Conservation (phyloP, 2,797 vertebrate genomes). For the Vireo griseus region DNA sequence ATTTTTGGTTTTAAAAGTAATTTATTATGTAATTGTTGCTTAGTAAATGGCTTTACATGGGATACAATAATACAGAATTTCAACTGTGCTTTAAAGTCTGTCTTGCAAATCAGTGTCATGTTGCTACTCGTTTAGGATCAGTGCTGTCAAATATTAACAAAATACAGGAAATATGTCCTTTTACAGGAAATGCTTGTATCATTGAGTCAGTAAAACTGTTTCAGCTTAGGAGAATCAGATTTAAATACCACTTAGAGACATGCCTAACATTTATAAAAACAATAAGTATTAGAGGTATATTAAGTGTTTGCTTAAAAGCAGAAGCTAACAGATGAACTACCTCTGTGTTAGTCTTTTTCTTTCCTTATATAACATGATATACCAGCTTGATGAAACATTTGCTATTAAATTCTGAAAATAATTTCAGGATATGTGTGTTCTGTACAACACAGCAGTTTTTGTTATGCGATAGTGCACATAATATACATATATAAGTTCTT, state of each 20-base stretch:
- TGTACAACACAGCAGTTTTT: background rate
- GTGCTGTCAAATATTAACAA: conserved; percentile 21
- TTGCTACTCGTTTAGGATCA: background rate
- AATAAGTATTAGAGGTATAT: background rate
- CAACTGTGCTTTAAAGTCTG: background rate
- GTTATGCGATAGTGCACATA: background rate
- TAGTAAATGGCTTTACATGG: background rate
- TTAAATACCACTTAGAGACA: conserved; percentile 2
- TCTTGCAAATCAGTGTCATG: conserved; percentile 12
- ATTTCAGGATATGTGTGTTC: background rate
- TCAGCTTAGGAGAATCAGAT: conserved; percentile 29
- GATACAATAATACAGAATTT: background rate
- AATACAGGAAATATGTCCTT: conserved; percentile 47
- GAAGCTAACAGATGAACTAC: background rate
- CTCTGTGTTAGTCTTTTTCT: background rate
- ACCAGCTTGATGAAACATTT: background rate
- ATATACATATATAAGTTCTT: background rate
- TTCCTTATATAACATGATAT: background rate
- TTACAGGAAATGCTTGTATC: conserved; percentile 51
- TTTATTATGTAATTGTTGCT: background rate
- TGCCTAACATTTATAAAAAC: background rate
- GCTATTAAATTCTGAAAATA: background rate
- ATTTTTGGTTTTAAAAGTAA: conserved; percentile 9
- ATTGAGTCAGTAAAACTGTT: conserved; percentile 24
- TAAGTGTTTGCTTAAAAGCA: background rate